phyloP scores from a whole-genome alignment of 2,797 vertebrate genomes.

The Tarsius wallacei region DNA sequence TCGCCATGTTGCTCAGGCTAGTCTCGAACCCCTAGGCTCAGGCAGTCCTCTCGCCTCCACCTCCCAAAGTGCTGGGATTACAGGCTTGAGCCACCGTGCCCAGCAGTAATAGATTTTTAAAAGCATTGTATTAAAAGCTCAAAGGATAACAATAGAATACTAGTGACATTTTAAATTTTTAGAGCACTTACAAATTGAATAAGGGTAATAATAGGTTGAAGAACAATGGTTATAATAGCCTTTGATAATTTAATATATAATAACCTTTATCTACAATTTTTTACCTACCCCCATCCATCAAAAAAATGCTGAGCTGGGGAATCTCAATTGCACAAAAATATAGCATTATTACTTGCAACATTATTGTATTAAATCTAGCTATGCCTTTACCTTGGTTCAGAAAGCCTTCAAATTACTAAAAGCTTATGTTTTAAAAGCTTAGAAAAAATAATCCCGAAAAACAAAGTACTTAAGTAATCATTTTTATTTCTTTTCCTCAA shows the following conservation, averaged over 20 bases:
- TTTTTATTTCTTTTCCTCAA: slow-evolving; percentile 46
- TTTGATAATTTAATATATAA: slow-evolving; percentile 50
- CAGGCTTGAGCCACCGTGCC: too few species aligned
- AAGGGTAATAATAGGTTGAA: slow-evolving; percentile 47
- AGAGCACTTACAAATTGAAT: slow-evolving; percentile 56
- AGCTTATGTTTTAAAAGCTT: slow-evolving; percentile 47
- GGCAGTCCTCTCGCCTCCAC: too few species aligned
- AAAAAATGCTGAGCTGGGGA: neutral
- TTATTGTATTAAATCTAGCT: slow-evolving; percentile 47
- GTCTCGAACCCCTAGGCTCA: too few species aligned
- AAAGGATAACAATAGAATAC: slow-evolving; percentile 53
- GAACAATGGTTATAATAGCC: slow-evolving; percentile 15
- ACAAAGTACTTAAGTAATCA: neutral
- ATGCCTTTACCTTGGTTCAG: neutral
- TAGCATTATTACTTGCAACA: slow-evolving; percentile 25
- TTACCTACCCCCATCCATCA: neutral
- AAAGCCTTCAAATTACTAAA: slow-evolving; percentile 18
- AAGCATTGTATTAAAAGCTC: slow-evolving; percentile 49
- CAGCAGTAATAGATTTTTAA: neutral
- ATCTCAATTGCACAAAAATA: slow-evolving; percentile 70
- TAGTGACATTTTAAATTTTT: slow-evolving; percentile 64
- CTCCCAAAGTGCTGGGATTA: too few species aligned
- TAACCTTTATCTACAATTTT: neutral
- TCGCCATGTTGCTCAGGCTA: too few species aligned
- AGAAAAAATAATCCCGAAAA: slow-evolving; percentile 56